These are phyloP conservation scores for Gambusia yucatana DNA, from an alignment of 2,797 vertebrate species.

Conservation along the genomic window DNA sequence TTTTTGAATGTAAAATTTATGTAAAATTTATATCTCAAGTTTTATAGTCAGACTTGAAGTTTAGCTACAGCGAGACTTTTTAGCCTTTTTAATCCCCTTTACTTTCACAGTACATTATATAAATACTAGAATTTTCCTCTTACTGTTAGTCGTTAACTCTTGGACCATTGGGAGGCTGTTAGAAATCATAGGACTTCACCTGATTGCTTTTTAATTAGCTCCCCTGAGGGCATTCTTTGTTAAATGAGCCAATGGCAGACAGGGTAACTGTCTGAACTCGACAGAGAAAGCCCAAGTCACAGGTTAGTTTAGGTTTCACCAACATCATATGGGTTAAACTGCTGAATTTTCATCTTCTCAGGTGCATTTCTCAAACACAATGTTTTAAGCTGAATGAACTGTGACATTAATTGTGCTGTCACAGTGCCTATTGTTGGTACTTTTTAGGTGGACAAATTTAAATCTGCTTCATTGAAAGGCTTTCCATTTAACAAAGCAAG, in stretches of 20 bases:
- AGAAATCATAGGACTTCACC: conserved; percentile 65
- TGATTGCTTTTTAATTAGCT: conserved; percentile 76
- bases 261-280: conserved; percentile 32
- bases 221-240: conserved; percentile 57
- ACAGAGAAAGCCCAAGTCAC: conserved; percentile 38
- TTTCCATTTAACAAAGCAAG: conserved; percentile 49
- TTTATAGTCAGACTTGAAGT: not conserved
- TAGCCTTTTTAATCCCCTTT: not conserved
- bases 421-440: conserved; percentile 14
- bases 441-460: not conserved
- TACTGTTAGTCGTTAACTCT: conserved; percentile 45
- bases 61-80: not conserved
- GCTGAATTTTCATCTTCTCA: conserved; percentile 21
- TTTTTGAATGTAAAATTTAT: not conserved
- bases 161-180: conserved; percentile 71
- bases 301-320: conserved; percentile 27
- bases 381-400: conserved; percentile 26
- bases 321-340: not conserved
- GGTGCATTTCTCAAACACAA: conserved; percentile 6
- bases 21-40: not conserved
- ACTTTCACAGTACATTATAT: conserved; percentile 5
- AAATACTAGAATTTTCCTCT: conserved; percentile 25
- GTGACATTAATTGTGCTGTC: conserved; percentile 12
- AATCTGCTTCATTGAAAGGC: conserved; percentile 43
- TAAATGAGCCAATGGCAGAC: conserved; percentile 56